Conservation (phyloP, 2,113 vertebrate species). For the Spea multiplicata region DNA sequence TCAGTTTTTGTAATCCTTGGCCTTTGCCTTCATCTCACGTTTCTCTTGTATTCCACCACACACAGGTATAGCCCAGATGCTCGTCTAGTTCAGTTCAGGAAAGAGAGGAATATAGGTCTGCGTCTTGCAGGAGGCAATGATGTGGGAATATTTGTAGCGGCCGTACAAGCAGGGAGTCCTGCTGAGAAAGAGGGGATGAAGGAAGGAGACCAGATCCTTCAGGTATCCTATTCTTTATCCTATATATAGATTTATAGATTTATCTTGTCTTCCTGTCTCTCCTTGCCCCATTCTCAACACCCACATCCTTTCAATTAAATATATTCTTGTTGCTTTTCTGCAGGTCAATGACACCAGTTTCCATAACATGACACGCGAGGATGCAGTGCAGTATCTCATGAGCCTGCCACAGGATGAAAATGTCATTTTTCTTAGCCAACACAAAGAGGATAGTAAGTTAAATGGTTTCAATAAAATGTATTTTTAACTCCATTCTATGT, state of each 20-base stretch:
- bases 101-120: slow-evolving; percentile 81
- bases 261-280: no score
- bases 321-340: neutral
- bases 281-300: neutral
- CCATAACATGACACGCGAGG: slow-evolving; percentile 83
- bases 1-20: neutral
- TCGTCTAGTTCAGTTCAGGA: slow-evolving; percentile 72
- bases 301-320: neutral
- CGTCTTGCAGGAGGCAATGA: slow-evolving; percentile 88
- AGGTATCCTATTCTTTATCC: slow-evolving; percentile 64
- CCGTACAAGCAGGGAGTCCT: slow-evolving; percentile 85
- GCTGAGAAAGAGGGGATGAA: slow-evolving; percentile 76
- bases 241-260: no score
- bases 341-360: slow-evolving; percentile 84
- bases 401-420: slow-evolving; percentile 69
- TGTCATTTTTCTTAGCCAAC: slow-evolving; percentile 74
- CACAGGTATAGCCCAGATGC: slow-evolving; percentile 77
- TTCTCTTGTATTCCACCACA: neutral
- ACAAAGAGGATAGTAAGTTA: slow-evolving; percentile 88
- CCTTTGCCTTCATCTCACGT: slow-evolving; percentile 39
- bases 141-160: slow-evolving; percentile 89
- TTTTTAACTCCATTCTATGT: neutral
- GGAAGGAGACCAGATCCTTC: slow-evolving; percentile 91
- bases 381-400: slow-evolving; percentile 83
- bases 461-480: neutral